Evolutionary conservation across 2,113 vertebrate species (phyloP), one percentile per base, ranked within the genome.

Genomic region (Corythornis vintsioides): DNA sequence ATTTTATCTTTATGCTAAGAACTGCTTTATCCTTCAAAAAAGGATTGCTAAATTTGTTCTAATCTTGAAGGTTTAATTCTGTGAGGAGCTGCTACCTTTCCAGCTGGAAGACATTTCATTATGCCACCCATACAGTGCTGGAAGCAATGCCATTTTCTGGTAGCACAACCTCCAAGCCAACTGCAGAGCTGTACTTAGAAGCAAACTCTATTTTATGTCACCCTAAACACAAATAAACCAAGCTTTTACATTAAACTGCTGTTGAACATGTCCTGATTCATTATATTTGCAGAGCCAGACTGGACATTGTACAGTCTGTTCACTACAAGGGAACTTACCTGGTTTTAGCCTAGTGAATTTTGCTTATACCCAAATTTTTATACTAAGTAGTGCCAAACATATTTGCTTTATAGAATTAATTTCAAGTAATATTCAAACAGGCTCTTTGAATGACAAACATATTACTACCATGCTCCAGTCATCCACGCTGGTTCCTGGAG

Each of bases 101-200:
- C 10, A 21, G 43, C 56, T 65, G 52, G 33, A 83, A 73, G 55
- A 63, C 38, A 88, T 89, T 94, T 81, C 61, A 20, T 60, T 90
- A 42, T 55, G 60, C n/a, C 35, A 88, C 64, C 33, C 67, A 50
- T 50, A 50, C 4, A 52, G 53, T 53, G 60, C 55, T 80, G 56
- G 84, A 96, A 82, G 52, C 45, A 40, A 13, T 66, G 40, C 65
- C 69, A 60, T 83, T 60, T 89, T 76, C 50, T 72, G 71, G 40
- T 67, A 47, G 79, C 86, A 76, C 50, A 94, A 50, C 45, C 31
- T 75, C 53, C 86, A 72, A 85, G 74, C 63, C 80, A 93, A 59
- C 3, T 81, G 38, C 52, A 83, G 55, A 66, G 29, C 26, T 95
- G 57, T 72, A 88, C 87, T 92, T 88, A 92, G 82, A 96, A 89